Evolutionary conservation across 2,888 invertebrate genomes (phyloP), one percentile per base, ranked within the genome.

Genomic region (Eupithecia tripunctaria): DNA sequence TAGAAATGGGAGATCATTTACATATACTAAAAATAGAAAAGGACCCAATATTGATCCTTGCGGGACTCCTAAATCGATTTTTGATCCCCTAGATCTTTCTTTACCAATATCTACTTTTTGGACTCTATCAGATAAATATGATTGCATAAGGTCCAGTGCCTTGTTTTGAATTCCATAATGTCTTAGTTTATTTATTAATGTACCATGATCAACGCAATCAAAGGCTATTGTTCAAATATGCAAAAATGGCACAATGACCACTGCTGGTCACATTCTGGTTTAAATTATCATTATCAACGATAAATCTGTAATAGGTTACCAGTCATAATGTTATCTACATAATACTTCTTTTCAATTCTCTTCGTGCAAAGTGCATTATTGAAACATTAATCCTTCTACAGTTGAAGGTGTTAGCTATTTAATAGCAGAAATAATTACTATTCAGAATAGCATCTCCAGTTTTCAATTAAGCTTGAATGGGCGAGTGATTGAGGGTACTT

Each of bases 401-500:
- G 59, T 25, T 15, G 15, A 18, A 60, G 1, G 29, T 29, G 29
- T 27, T 29, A 60, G 29, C 5, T 60, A 27, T 56, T 59, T 29
- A 32, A 60, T 38, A 70, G 29, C 18, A 59, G 15, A 43, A 25
- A 56, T 32, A 64, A 66, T 72, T 69, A 72, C 43, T 43, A 72
- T 68, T 72, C 38, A 21, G 25, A 32, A 29, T 29, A 36, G 51
- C 18, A 70, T 67, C 62, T 73, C 63, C 38, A 67, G 66, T 70
- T 73, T 65, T 73, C 67, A 70, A 70, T 70, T 64, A 72, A 68
- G 63, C 41, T 25, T 59, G 47, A 70, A 66, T 66, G 59, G 60
- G n/a, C 66, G 4, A 27, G 41, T 70, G 70, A 70, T 66, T 65
- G 70, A 72, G 68, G 32, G 29, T n/a, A 68, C 70, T 70, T 70